phyloP scores from a whole-genome alignment of 2,113 vertebrate genomes.

The Columbina picui region DNA sequence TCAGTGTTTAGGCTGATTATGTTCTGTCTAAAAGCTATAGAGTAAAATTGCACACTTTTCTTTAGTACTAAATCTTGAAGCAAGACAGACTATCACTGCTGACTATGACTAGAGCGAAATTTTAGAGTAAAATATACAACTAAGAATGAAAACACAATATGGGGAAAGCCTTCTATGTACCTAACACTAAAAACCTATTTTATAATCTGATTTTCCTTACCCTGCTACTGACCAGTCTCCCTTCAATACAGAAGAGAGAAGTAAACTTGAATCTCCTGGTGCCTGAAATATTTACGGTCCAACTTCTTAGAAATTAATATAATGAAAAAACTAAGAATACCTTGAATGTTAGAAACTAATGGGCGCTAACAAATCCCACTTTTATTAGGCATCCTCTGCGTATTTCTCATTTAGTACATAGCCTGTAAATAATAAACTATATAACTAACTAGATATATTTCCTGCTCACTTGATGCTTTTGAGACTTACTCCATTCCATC shows the following conservation, averaged over 20 bases:
- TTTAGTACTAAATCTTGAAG: conserved; percentile 47
- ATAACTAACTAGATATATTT: conserved; percentile 72
- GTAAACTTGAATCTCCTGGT: conserved; percentile 75
- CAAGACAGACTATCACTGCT: not conserved
- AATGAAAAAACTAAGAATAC: conserved; percentile 36
- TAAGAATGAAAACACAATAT: not conserved
- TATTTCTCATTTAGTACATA: conserved; percentile 61
- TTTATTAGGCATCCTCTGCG: conserved; percentile 48
- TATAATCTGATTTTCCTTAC: not conserved
- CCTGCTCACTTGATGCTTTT: conserved; percentile 76
- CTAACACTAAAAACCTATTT: conserved; percentile 3
- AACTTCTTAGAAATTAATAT: conserved; percentile 44
- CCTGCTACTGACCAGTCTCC: conserved; percentile 35
- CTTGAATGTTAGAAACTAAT: conserved; percentile 67
- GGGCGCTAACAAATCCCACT: conserved; percentile 46
- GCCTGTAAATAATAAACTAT: conserved; percentile 68
- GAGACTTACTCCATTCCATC: conserved; percentile 78
- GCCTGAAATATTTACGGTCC: conserved; percentile 69
- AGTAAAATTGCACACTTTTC: not conserved
- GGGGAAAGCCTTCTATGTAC: conserved; percentile 29
- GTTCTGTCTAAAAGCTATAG: conserved; percentile 15
- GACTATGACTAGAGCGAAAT: not conserved
- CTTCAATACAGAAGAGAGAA: conserved; percentile 31
- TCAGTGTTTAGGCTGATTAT: not conserved
- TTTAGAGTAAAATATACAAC: conserved; percentile 15